Percentiles rank a stretch among this genome's conserved stretches.
Conservation (phyloP, 1,140 invertebrate genomes). For the Magallana gigas region DNA sequence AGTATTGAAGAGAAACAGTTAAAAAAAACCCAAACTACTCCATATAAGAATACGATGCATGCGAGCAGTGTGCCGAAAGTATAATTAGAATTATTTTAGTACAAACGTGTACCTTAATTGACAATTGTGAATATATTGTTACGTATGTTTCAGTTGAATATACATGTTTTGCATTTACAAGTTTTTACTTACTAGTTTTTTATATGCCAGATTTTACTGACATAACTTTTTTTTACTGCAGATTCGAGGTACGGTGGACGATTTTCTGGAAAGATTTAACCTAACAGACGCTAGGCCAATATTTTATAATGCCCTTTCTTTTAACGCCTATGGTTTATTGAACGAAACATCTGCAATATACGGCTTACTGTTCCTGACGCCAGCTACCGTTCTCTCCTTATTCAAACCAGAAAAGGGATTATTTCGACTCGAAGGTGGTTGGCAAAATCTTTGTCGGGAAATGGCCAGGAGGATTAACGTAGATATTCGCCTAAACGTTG, state of each 20-base stretch:
- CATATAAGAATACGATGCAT: too few species aligned
- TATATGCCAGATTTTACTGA: background rate
- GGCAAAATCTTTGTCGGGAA: conserved; percentile 13
- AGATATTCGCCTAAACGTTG: background rate
- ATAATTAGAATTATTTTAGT: too few species aligned
- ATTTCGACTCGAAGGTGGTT: background rate
- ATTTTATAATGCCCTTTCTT: background rate
- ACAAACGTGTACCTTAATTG: too few species aligned
- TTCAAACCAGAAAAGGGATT: background rate
- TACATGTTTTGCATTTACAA: too few species aligned
- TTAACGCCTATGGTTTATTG: conserved; percentile 31
- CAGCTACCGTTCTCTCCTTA: background rate
- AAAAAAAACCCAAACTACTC: too few species aligned
- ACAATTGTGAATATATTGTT: too few species aligned
- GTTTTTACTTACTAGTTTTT: too few species aligned
- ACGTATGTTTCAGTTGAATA: too few species aligned
- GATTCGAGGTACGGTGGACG: background rate
- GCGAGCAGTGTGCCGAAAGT: too few species aligned
- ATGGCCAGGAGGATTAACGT: background rate
- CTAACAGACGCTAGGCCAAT: background rate
- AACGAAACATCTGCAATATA: conserved; percentile 42
- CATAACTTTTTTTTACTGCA: background rate
- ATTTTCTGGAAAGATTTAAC: background rate
- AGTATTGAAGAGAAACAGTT: too few species aligned
- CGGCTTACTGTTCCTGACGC: conserved; percentile 21